Percentiles rank a stretch among this genome's conserved stretches.
These are phyloP conservation scores for Cantharis nigra DNA, from an alignment of 2,888 invertebrate species.

Conservation along the genomic window DNA sequence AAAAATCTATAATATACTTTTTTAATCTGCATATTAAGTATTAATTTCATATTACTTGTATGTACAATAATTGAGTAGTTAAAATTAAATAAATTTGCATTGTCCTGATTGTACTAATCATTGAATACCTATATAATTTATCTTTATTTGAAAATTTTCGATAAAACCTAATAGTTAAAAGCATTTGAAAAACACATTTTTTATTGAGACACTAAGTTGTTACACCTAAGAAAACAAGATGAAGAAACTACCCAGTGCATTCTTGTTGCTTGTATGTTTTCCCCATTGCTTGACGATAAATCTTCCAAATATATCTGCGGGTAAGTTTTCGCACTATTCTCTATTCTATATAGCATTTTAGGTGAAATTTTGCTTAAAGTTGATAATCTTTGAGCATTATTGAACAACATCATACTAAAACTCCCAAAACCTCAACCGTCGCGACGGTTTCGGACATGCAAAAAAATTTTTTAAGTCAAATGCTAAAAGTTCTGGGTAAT, in stretches of 20 bases:
- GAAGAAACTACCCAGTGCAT: background rate
- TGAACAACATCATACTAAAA: too few species aligned
- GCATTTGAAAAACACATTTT: background rate
- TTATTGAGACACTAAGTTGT: background rate
- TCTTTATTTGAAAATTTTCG: background rate
- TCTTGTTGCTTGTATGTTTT: background rate
- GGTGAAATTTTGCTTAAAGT: too few species aligned
- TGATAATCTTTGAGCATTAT: too few species aligned
- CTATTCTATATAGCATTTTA: too few species aligned
- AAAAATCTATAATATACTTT: background rate
- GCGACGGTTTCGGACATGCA: too few species aligned
- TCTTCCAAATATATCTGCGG: background rate
- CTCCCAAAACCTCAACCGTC: too few species aligned
- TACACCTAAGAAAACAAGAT: background rate
- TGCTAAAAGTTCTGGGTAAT: too few species aligned
- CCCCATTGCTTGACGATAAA: background rate
- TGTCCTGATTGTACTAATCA: background rate
- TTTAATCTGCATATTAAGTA: background rate
- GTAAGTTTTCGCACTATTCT: too few species aligned
- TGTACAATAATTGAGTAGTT: background rate
- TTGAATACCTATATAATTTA: background rate
- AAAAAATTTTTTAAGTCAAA: too few species aligned
- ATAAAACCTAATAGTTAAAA: background rate
- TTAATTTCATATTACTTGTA: background rate
- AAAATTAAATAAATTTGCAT: background rate